phyloP scores from a whole-genome alignment of 1,140 invertebrate genomes.

The Drosophila athabasca region DNA sequence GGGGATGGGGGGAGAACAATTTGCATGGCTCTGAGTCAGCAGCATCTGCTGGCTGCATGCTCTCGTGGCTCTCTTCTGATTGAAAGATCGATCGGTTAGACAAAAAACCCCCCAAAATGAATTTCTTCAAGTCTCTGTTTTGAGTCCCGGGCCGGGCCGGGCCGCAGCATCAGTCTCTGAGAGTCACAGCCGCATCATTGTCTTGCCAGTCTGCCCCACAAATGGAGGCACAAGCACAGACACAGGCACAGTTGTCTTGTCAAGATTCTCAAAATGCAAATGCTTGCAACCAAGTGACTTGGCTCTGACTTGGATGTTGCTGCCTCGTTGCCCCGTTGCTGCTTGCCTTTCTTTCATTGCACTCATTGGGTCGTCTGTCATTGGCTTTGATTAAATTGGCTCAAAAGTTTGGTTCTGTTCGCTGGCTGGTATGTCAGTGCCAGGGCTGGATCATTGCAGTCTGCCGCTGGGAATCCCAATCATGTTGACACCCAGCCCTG shows the following conservation, averaged over 20 bases:
- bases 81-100: constrained; percentile 82
- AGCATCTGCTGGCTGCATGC: constrained; percentile 34
- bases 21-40: constrained; percentile 60
- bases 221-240: constrained; percentile 40
- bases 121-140: constrained; percentile 54
- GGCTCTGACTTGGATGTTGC: constrained; percentile 21
- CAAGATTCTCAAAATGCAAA: constrained; percentile 79
- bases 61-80: constrained; percentile 67
- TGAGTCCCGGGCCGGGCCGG: constrained; percentile 1
- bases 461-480: neutral
- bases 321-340: neutral
- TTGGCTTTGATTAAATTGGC: constrained; percentile 79
- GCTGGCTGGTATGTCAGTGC: constrained; percentile 18
- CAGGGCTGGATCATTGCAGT: constrained; percentile 34
- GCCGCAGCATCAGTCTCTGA: constrained; percentile 22
- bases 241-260: constrained; percentile 39
- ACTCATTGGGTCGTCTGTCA: constrained; percentile 69
- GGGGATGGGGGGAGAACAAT: constrained; percentile 34
- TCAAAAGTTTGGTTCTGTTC: constrained; percentile 54
- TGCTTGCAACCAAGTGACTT: constrained; percentile 59
- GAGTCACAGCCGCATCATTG: constrained; percentile 67
- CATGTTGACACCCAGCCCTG: constrained; percentile 33
- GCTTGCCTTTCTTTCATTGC: constrained; percentile 58
- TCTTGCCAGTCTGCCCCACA: constrained; percentile 65
- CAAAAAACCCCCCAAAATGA: constrained; percentile 72